Conservation (phyloP, 2,888 invertebrate genomes). For the Asteroscopus sphinx region DNA sequence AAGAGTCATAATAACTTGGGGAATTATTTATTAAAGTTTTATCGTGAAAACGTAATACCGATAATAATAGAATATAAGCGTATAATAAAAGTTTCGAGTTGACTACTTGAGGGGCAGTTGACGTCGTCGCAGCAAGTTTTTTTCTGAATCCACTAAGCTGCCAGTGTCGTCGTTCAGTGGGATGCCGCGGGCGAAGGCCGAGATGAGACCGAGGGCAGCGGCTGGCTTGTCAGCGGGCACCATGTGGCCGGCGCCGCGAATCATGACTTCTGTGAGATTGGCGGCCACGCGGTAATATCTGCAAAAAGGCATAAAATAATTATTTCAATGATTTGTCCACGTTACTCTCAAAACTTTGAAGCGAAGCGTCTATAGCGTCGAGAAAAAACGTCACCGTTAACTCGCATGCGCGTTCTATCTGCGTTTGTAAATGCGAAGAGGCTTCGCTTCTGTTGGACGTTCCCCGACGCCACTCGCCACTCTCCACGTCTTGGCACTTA, state of each 20-base stretch:
- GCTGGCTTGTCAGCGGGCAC: conserved; percentile 91
- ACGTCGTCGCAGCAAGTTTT: conserved; percentile 72
- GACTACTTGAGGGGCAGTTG: conserved; percentile 61
- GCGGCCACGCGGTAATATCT: conserved; percentile 90
- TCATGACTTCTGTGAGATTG: conserved; percentile 90
- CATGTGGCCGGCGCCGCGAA: conserved; percentile 92
- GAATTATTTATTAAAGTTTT: conserved; percentile 32
- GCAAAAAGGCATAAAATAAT: no score
- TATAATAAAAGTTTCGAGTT: conserved; percentile 16
- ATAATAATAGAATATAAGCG: conserved; percentile 35
- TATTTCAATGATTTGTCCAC: not conserved
- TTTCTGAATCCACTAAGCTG: conserved; percentile 71
- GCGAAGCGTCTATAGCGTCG: no score
- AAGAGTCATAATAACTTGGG: conserved; percentile 5
- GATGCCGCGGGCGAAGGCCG: conserved; percentile 88
- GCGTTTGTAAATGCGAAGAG: no score
- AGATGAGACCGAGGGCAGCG: conserved; percentile 90
- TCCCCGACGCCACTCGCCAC: no score
- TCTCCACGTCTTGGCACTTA: conserved; percentile 63
- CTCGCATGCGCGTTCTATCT: no score
- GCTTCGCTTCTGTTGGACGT: no score
- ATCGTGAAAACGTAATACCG: conserved; percentile 28
- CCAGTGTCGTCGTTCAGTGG: conserved; percentile 77
- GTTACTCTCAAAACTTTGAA: no score
- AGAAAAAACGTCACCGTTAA: no score